phyloP scores from a whole-genome alignment of 1,140 invertebrate genomes.

The Brachystomella parvula region DNA sequence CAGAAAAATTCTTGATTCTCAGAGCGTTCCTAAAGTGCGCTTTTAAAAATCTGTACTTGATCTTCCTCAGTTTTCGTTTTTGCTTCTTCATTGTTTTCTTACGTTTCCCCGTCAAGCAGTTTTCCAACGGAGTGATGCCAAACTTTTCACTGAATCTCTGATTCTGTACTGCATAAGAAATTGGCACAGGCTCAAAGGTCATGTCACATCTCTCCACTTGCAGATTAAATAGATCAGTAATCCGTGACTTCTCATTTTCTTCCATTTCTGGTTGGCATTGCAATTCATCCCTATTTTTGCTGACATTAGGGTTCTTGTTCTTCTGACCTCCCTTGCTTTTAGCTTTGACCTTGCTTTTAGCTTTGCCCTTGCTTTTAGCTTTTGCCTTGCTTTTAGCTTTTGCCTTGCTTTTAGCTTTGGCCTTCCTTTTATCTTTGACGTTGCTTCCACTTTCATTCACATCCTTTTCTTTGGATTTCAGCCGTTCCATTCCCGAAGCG shows the following conservation, averaged over 20 bases:
- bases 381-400: not conserved
- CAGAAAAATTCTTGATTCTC: not conserved
- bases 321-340: not conserved
- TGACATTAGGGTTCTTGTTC: not conserved
- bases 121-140: not conserved
- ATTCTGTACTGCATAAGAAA: not conserved
- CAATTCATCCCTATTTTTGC: not conserved
- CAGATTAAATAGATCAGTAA: not conserved
- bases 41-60: not conserved
- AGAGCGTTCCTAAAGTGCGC: not conserved
- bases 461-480: no score
- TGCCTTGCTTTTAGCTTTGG: no score
- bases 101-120: not conserved
- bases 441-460: no score
- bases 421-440: no score
- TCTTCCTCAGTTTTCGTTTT: not conserved
- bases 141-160: not conserved
- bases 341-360: not conserved
- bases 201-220: not conserved
- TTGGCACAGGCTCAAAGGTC: not conserved
- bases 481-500: no score
- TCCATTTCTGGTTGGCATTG: not conserved
- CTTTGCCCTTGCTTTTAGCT: not conserved
- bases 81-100: not conserved
- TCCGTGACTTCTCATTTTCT: no score